Base-by-base conservation (phyloP, 2,888 invertebrate species). In the Cryptocephalus primarius region DNA sequence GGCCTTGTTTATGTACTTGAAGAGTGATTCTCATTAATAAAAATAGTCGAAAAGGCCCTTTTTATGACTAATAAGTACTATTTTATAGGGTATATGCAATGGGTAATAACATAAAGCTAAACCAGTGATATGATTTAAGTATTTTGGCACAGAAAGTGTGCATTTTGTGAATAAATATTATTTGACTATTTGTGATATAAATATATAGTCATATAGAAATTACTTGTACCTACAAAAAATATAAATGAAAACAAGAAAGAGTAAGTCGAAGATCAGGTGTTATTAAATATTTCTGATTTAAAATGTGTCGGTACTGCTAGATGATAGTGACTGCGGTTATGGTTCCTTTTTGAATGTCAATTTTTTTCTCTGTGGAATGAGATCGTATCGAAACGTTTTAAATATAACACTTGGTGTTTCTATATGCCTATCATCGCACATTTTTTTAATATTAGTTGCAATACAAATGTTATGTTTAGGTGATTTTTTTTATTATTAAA, bases 61-160 rank as follows among this genome's bases (percentile, higher is more conserved):
- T 22, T 22, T 22, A 22, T 22, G 2, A 22, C 22, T 22, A 22
- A 22, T 22, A 22, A 22, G 6, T 22, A 22, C 22, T 22, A 22
- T 22, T 22, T 22, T 22, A 22, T 22, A 22, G 22, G 22, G 22
- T 22, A 22, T 22, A 22, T 22, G 22, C 22, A 51, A 49, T 53
- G 51, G 53, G 49, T 52, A 50, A 55, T 51, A 22, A 22, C 22
- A 50, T 54, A 52, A 42, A 57, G n/a, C 12, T 36, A 11, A 60
- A 64, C 60, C 64, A 66, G 69, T 69, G 69, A 69, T 68, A 68
- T 68, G 62, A 22, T 62, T 65, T 67, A 64, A 68, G 67, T 67
- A 67, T 68, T 68, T 65, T 62, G 63, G 60, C 64, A 61, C 63
- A 50, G 46, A 48, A 51, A 9, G 32, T 11, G 64, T 62, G 64